Base-by-base conservation (phyloP, 2,797 vertebrate species). In the Crenichthys baileyi region DNA sequence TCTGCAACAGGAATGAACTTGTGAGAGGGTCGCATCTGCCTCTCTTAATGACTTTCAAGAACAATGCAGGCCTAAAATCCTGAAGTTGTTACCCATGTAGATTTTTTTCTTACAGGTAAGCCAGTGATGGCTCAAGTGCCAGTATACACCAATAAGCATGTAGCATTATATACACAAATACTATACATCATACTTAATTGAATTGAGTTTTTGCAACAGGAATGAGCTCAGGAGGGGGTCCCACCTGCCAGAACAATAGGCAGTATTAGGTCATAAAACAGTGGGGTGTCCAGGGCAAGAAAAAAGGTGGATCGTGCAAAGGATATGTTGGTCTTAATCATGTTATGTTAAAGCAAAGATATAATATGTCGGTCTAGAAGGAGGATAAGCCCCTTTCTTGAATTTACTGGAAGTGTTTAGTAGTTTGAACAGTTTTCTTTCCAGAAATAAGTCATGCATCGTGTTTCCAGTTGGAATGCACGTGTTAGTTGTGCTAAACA, bases 181-280 rank as follows among this genome's bases (percentile, higher is more conserved):
- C 26, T 46, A 46, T 48, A 24, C 22, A 46, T n/a, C 67, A 70
- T 24, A n/a, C 6, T 13, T 50, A 36, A 65, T 26, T 24, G 53
- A 56, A 58, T 71, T 79, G 70, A 78, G 79, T 81, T 81, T 44
- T 41, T 76, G 1, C 63, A 56, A 60, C 11, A 7, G 39, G 26
- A 77, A 79, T 50, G n/a, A 71, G 78, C 41, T 73, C 0, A 31
- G 72, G 80, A 78, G 85, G 70, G 51, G 73, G 53, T 81, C 79
- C 91, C 92, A 91, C 89, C 89, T 93, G 90, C 83, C 79, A 75
- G 85, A 91, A 92, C 91, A 94, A 94, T 90, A 83, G 83, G 77
- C 78, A 56, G 48, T 77, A 78, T 83, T 81, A 39, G 79, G 75
- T 82, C 29, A 26, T 79, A 72, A 85, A 88, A 84, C 83, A 87